Conservation (phyloP, 2,888 invertebrate genomes). For the Diaphora mendica region DNA sequence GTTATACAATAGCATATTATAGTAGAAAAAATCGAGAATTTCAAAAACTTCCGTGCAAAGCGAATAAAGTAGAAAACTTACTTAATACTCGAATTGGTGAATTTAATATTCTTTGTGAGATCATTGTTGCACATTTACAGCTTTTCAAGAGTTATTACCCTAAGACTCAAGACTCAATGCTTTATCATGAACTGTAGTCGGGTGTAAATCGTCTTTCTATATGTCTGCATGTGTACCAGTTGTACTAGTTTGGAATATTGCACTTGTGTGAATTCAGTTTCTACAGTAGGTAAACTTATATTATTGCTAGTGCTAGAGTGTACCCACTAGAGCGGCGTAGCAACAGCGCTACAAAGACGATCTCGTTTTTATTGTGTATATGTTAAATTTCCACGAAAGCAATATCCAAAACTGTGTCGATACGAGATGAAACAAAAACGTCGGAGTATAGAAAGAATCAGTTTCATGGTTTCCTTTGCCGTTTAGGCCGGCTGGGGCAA, state of each 20-base stretch:
- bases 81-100: too few species aligned
- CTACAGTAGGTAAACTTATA: background rate
- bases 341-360: background rate
- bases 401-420: slow-evolving; percentile 31
- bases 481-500: background rate
- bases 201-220: too few species aligned
- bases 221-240: background rate
- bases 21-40: too few species aligned
- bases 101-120: too few species aligned
- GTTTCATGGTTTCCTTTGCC: slow-evolving; percentile 13
- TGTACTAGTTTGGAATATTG: slow-evolving; percentile 15
- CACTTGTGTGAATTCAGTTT: background rate
- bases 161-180: too few species aligned
- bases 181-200: too few species aligned
- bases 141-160: too few species aligned
- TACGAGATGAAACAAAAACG: slow-evolving; percentile 17
- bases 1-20: too few species aligned
- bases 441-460: slow-evolving; percentile 17
- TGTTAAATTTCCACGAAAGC: slow-evolving; percentile 18
- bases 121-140: too few species aligned
- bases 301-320: background rate
- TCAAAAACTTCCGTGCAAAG: too few species aligned
- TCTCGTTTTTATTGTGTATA: background rate
- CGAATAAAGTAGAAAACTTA: too few species aligned
- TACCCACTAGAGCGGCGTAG: background rate